Base-by-base conservation (phyloP, 2,888 invertebrate species). In the Heliconius ismenius region DNA sequence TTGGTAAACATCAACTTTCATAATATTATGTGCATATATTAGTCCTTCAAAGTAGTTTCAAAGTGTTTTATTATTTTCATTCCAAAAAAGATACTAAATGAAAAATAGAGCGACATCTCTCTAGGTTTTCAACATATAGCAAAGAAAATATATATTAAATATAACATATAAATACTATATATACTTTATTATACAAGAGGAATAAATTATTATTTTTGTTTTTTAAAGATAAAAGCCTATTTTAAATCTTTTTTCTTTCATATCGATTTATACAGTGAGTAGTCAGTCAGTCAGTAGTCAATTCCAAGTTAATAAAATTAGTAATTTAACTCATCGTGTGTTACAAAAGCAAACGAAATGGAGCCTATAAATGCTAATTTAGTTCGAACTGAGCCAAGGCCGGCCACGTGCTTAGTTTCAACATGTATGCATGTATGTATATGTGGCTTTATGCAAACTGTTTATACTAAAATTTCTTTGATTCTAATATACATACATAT, bases 301-400 rank as follows among this genome's bases (percentile, higher is more conserved):
- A 65, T 65, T 11, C n/a, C 43, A 81, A 68, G 76, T 64, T 26
- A 76, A 62, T 63, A 54, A 58, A 72, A 70, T 64, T 63, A 67
- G 60, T 62, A 70, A 65, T 70, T 60, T 67, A 75, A 60, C 65
- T 75, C 75, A 60, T 75, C 70, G 54, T n/a, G 24, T 64, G 74
- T 77, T 77, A 72, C 77, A 70, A 75, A 77, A 72, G 67, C 65
- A 67, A 74, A 49, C 54, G 26, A 76, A 70, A 62, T 28, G 74
- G 74, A 28, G 63, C 65, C 24, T 75, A 36, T 73, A 73, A 69
- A 74, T 77, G 74, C 63, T 76, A 74, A 75, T 76, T 76, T 62
- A 4, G 60, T 73, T 72, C 58, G 26, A 84, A 80, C 76, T 69
- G 76, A 84, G 83, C 81, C 84, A 85, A 84, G 84, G 84, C 81